Evolutionary conservation across 2,797 vertebrate species (phyloP).

Genomic region (Rhinogobio ventralis): DNA sequence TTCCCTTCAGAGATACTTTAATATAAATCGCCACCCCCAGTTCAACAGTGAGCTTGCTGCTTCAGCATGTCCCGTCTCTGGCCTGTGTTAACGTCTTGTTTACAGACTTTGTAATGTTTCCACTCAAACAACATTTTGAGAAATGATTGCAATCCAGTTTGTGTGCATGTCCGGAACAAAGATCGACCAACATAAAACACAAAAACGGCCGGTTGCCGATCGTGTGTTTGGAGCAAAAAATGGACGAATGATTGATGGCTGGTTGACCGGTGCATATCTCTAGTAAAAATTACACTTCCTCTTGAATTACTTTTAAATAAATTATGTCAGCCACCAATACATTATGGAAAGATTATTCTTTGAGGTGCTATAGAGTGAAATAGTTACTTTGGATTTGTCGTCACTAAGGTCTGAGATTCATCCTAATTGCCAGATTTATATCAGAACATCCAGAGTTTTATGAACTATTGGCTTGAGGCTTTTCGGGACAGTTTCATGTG

Average conservation of each 20-base stretch:
- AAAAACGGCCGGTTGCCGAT: not conserved
- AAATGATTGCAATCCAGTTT: not conserved
- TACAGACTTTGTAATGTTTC: not conserved
- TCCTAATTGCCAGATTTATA: constrained; percentile 20
- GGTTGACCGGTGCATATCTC: not conserved
- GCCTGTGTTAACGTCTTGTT: not conserved
- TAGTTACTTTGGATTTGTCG: not conserved
- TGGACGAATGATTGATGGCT: not conserved
- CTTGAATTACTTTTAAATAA: not conserved
- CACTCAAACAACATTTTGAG: not conserved
- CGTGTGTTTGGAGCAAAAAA: not conserved
- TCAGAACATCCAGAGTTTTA: constrained; percentile 17
- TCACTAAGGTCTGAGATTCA: not conserved
- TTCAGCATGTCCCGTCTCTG: not conserved
- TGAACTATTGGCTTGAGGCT: constrained; percentile 20
- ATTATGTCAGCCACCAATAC: not conserved
- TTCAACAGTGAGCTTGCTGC: not conserved
- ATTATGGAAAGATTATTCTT: not conserved
- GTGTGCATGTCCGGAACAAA: not conserved
- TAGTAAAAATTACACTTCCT: not conserved
- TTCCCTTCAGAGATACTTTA: no score
- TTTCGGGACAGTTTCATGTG: constrained; percentile 28
- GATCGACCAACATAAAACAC: not conserved
- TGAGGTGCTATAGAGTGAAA: not conserved
- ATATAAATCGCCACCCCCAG: no score